phyloP scores from a whole-genome alignment of 2,797 vertebrate species.

The Rhabdomys pumilio region DNA sequence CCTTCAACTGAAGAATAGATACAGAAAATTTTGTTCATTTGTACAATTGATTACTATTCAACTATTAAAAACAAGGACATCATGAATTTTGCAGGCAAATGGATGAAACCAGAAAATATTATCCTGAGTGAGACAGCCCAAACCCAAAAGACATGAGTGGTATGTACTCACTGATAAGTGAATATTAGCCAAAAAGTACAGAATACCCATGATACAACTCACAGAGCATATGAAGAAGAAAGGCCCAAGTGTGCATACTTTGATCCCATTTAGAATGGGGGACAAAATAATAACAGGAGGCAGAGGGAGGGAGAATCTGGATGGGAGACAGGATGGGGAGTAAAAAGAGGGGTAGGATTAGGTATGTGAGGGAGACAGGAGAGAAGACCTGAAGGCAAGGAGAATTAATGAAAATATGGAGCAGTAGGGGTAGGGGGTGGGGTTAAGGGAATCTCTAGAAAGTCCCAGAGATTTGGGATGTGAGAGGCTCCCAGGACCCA shows the following conservation, averaged over 20 bases:
- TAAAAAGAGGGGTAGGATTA: not conserved
- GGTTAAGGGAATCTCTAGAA: not conserved
- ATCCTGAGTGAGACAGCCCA: not conserved
- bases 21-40: not conserved
- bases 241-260: not conserved
- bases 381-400: not conserved
- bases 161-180: not conserved
- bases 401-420: not conserved
- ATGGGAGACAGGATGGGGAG: not conserved
- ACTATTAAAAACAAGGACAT: not conserved
- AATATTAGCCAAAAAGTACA: not conserved
- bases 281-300: not conserved
- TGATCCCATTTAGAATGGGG: not conserved
- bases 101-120: not conserved
- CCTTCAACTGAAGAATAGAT: not conserved
- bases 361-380: not conserved
- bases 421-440: not conserved
- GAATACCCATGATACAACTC: not conserved
- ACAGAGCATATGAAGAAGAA: not conserved
- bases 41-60: not conserved
- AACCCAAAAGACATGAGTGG: not conserved
- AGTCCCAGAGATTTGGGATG: not conserved
- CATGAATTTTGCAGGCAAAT: not conserved
- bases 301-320: not conserved
- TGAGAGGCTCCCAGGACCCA: not conserved